Evolutionary conservation across 2,888 invertebrate genomes (phyloP).

Genomic region (Sinodicranocentrus sp.): DNA sequence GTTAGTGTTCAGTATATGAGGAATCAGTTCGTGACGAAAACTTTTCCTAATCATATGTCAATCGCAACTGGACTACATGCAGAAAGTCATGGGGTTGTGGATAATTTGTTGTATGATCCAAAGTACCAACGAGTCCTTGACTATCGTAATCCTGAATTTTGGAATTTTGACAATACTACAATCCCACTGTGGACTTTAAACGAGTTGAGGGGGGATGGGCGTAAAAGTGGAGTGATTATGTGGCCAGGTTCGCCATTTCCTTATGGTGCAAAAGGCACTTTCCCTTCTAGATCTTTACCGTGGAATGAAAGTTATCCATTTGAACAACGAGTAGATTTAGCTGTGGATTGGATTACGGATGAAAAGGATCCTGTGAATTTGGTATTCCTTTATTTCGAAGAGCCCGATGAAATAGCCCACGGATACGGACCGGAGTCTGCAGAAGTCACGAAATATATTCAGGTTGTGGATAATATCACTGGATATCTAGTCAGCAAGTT

Average conservation of each 20-base stretch:
- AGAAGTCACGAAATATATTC: constrained; percentile 77
- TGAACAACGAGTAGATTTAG: constrained; percentile 81
- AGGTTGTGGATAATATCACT: constrained; percentile 79
- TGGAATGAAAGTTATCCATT: constrained; percentile 75
- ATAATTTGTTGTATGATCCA: constrained; percentile 82
- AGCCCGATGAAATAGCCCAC: constrained; percentile 85
- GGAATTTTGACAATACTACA: constrained; percentile 68
- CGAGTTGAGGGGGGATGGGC: constrained; percentile 80
- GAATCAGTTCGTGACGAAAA: constrained; percentile 85
- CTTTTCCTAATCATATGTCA: constrained; percentile 85
- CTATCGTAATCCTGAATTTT: constrained; percentile 58
- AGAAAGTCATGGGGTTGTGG: constrained; percentile 85
- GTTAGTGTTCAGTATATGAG: constrained; percentile 82
- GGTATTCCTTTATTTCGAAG: constrained; percentile 84
- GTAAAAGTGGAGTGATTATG: constrained; percentile 84
- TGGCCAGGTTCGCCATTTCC: constrained; percentile 84
- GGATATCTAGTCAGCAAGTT: constrained; percentile 81
- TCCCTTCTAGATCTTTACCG: constrained; percentile 79
- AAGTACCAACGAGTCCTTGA: constrained; percentile 74
- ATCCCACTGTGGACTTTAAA: constrained; percentile 79
- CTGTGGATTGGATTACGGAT: constrained; percentile 82
- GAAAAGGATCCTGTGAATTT: constrained; percentile 83
- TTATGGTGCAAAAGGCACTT: constrained; percentile 80
- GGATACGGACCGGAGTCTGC: constrained; percentile 81
- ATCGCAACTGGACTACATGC: constrained; percentile 84